Evolutionary conservation across 1,140 invertebrate species (phyloP).

Genomic region (Nephotettix cincticeps): DNA sequence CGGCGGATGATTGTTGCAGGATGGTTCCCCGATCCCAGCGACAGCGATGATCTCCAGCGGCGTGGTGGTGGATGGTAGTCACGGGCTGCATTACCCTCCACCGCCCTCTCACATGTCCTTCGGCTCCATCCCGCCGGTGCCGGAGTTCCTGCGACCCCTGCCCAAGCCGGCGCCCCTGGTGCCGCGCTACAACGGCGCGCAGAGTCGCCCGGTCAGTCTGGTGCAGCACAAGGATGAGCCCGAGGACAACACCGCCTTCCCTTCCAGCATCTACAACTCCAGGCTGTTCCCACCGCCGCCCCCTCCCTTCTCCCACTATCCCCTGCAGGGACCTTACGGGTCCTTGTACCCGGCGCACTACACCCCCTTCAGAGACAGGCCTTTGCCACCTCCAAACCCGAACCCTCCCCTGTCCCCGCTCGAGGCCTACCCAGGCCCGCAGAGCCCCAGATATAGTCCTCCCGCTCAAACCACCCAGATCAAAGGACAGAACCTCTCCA

Average conservation of each 20-base stretch:
- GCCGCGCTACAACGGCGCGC: slow-evolving; percentile 20
- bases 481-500: background rate
- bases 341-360: slow-evolving; percentile 29
- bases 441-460: slow-evolving; percentile 21
- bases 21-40: background rate
- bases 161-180: slow-evolving; percentile 31
- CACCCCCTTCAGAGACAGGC: slow-evolving; percentile 20
- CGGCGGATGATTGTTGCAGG: slow-evolving; percentile 21
- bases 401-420: slow-evolving; percentile 26
- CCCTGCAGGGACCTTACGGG: slow-evolving; percentile 31
- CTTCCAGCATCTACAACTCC: slow-evolving; percentile 8
- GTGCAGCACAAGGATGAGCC: slow-evolving; percentile 24
- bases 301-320: slow-evolving; percentile 25
- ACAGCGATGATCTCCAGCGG: slow-evolving; percentile 29
- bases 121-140: slow-evolving; percentile 27
- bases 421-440: slow-evolving; percentile 29
- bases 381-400: slow-evolving; percentile 22
- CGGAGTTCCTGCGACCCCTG: slow-evolving; percentile 39
- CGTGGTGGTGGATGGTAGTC: slow-evolving; percentile 33
- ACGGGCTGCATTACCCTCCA: slow-evolving; percentile 22
- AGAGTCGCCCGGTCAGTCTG: slow-evolving; percentile 22
- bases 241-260: slow-evolving; percentile 25
- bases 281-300: slow-evolving; percentile 28
- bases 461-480: background rate
- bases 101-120: slow-evolving; percentile 19